Conservation (phyloP, 2,113 vertebrate species). For the Poeciliopsis turrubarensis region DNA sequence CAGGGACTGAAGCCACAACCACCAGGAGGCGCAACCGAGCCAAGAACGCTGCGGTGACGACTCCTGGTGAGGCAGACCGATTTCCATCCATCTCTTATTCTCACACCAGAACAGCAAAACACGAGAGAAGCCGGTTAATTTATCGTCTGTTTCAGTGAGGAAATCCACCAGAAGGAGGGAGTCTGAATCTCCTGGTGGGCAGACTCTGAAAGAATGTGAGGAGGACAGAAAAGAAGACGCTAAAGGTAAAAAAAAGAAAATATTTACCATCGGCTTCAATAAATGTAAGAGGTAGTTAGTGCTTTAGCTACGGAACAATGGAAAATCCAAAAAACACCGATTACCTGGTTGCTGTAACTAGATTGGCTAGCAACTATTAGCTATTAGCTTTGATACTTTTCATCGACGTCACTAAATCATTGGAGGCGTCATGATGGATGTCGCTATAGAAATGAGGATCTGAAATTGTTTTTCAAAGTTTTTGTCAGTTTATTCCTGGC, state of each 20-base stretch:
- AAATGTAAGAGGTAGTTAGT: no score
- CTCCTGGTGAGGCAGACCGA: not conserved
- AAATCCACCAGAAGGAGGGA: constrained; percentile 8
- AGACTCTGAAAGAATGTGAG: not conserved
- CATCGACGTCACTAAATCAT: no score
- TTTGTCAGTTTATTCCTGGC: no score
- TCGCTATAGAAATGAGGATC: no score
- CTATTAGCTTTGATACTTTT: no score
- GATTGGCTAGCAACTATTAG: no score
- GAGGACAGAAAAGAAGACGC: not conserved
- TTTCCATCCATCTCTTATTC: not conserved
- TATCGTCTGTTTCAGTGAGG: constrained; percentile 5
- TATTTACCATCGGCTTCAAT: no score
- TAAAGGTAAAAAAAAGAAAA: not conserved
- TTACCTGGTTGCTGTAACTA: no score
- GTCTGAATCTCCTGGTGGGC: not conserved
- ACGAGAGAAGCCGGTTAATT: not conserved
- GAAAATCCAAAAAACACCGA: no score
- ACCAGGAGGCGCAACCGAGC: constrained; percentile 4
- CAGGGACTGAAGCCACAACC: not conserved
- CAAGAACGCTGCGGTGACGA: not conserved
- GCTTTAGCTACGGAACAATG: no score
- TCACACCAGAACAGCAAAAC: not conserved
- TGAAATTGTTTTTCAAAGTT: no score
- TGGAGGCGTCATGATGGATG: no score